phyloP scores from a whole-genome alignment of 2,888 invertebrate species.

The Drosophila phalerata region DNA sequence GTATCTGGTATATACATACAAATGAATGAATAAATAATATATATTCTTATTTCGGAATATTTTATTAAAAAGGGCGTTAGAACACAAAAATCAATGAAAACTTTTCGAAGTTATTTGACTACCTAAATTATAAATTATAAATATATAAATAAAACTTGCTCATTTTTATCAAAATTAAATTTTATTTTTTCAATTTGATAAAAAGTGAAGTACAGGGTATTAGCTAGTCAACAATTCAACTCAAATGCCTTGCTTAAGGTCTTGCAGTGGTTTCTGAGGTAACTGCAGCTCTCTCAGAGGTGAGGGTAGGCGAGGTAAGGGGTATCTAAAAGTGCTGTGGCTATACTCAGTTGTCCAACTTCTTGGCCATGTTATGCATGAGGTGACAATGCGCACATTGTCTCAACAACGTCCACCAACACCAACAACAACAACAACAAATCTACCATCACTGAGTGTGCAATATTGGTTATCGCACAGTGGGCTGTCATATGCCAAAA shows the following conservation, averaged over 20 bases:
- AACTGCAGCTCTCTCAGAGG: not conserved
- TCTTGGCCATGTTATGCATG: conserved; percentile 68
- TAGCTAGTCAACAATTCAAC: not conserved
- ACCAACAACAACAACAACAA: not conserved
- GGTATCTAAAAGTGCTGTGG: not conserved
- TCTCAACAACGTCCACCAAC: conserved; percentile 36
- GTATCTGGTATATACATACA: no score
- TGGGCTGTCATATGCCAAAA: conserved; percentile 7
- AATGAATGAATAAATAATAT: no score
- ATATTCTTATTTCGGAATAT: no score
- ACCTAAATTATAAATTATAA: no score
- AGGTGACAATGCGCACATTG: conserved; percentile 69
- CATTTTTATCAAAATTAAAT: no score
- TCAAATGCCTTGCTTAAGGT: not conserved
- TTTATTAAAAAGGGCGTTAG: no score
- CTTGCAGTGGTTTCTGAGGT: conserved; percentile 9
- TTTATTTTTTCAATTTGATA: no score
- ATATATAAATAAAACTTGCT: no score
- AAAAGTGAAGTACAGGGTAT: no score
- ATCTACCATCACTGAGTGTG: conserved; percentile 27
- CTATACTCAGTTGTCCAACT: conserved; percentile 44
- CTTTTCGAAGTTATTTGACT: no score
- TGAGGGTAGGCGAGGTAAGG: not conserved
- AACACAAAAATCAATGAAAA: no score
- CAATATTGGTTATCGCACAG: conserved; percentile 37